Percentiles rank a stretch among this genome's conserved stretches.
Evolutionary conservation across 2,797 vertebrate species (phyloP).

Genomic region (Scolopax rusticola): DNA sequence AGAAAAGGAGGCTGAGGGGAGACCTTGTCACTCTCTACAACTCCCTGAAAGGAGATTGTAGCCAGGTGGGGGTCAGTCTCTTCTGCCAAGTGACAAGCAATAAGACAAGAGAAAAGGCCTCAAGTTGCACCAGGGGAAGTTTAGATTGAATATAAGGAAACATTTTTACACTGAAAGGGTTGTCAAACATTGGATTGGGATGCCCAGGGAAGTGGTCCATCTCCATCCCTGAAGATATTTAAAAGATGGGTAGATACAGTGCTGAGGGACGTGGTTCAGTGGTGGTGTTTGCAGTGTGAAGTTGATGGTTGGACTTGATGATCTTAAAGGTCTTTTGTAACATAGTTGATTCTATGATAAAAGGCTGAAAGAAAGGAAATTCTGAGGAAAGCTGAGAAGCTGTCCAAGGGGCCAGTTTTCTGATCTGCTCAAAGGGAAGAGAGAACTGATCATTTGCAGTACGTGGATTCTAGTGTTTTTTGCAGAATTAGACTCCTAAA

Average conservation of each 20-base stretch:
- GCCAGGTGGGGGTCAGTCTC: neutral
- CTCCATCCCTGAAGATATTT: neutral
- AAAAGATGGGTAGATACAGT: neutral
- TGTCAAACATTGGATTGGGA: neutral
- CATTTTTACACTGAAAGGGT: neutral
- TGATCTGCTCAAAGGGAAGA: neutral
- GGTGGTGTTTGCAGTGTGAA: neutral
- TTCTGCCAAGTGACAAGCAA: neutral
- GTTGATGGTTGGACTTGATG: neutral
- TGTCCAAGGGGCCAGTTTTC: neutral
- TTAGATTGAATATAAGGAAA: neutral
- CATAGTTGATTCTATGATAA: neutral
- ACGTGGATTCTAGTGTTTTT: neutral
- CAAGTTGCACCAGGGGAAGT: neutral
- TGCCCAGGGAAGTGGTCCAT: neutral
- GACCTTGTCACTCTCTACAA: neutral
- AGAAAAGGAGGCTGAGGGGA: neutral
- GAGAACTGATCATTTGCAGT: neutral
- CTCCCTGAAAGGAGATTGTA: neutral
- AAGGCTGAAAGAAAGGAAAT: neutral
- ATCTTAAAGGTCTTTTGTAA: neutral
- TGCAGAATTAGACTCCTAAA: neutral
- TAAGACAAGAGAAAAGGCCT: neutral
- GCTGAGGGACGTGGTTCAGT: neutral
- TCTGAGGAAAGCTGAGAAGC: neutral